phyloP scores from a whole-genome alignment of 2,113 vertebrate species.

The Chitala chitala region DNA sequence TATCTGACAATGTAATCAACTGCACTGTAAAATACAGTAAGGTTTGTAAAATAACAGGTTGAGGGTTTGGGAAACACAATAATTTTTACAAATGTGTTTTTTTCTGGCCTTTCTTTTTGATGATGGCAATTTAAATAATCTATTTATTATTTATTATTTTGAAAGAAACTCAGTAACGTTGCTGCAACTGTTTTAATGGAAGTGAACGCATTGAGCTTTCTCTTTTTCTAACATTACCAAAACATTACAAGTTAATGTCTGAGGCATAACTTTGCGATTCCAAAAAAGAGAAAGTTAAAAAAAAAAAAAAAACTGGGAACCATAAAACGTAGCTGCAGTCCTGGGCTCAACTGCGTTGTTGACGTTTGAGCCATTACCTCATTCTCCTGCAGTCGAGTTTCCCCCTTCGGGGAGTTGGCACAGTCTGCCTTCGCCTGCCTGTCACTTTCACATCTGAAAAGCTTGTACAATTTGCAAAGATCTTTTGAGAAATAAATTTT shows the following conservation, averaged over 20 bases:
- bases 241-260: neutral
- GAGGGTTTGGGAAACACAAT: too few relatives aligned
- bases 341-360: conserved; percentile 13
- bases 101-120: too few relatives aligned
- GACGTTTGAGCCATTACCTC: conserved; percentile 33
- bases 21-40: too few relatives aligned
- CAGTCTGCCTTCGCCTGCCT: conserved; percentile 4
- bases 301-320: neutral
- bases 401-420: neutral
- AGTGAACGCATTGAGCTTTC: neutral
- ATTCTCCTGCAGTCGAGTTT: conserved; percentile 26
- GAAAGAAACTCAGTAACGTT: too few relatives aligned
- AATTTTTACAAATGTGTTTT: too few relatives aligned
- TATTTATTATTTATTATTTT: too few relatives aligned
- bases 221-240: neutral
- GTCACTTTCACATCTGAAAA: conserved; percentile 25
- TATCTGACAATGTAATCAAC: too few relatives aligned
- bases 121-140: too few relatives aligned
- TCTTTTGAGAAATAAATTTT: conserved; percentile 37
- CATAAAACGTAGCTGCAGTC: conserved; percentile 12
- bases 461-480: conserved; percentile 34
- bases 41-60: too few relatives aligned
- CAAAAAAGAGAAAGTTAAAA: conserved; percentile 10
- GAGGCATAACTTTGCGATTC: neutral
- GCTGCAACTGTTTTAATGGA: too few relatives aligned